Base-by-base conservation (phyloP, 2,888 invertebrate species). In the Lepas anatifera region DNA sequence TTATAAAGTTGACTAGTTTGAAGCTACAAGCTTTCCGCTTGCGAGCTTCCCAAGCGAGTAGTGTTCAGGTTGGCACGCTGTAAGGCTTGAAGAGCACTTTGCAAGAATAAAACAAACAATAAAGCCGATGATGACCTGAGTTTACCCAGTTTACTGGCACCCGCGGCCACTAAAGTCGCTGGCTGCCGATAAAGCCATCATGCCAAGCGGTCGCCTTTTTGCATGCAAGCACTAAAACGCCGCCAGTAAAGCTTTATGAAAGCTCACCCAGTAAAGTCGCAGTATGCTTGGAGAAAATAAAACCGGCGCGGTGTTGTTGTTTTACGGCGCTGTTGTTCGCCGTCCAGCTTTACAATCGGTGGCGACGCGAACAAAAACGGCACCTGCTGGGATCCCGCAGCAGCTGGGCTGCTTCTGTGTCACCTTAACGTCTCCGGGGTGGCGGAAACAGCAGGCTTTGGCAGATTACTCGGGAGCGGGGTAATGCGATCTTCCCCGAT, bases 91-190 rank as follows among this genome's bases (percentile, higher is more conserved):
- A 58, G 35, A 22, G 35, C 58, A 35, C 58, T 58, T 58, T 35
- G 58, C 58, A 58, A 35, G 32, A 58, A 58, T 58, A 58, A 58
- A 58, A 58, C 58, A 58, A 58, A 58, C 58, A 58, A 35, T 58
- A 58, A 58, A 58, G 22, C 18, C 58, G 22, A 58, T 58, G 32
- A 58, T 58, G 58, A 58, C 35, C 58, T 58, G 22, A 3, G 35
- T 18, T 35, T 32, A 22, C 2, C 32, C 32, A 18, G 4, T 58
- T 58, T 58, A 58, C 58, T 32, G 58, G 32, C 32, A 18, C 22
- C 8, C 58, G 58, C 22, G 58, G 35, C 58, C 35, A 58, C 58
- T 58, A 58, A 58, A 58, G 58, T 58, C 58, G 35, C 35, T 25
- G 13, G 22, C 58, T 16, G 32, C 58, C 58, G 58, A 58, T 58